Conservation (phyloP, 2,113 vertebrate genomes). For the Thalassarche chlororhynchos region DNA sequence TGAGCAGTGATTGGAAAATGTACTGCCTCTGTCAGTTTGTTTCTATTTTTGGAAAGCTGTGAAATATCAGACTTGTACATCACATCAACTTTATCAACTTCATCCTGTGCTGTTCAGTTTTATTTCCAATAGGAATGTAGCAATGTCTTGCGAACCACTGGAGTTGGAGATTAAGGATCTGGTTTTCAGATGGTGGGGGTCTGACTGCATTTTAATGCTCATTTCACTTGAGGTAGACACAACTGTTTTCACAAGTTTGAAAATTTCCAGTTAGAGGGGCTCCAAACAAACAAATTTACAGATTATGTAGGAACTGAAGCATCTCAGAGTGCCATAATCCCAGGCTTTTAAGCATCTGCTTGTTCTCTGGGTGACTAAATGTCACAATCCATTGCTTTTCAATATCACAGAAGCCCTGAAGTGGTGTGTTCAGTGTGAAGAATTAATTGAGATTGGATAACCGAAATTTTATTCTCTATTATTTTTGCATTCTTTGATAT, state of each 20-base stretch:
- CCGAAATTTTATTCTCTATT: background rate
- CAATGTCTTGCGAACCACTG: background rate
- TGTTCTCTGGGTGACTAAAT: background rate
- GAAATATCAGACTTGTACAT: background rate
- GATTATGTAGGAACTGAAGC: background rate
- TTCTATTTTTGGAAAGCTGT: background rate
- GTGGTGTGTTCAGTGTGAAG: background rate
- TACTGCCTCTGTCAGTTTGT: background rate
- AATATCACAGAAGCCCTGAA: background rate
- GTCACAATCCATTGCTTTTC: background rate
- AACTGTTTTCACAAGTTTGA: background rate
- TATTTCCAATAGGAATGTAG: background rate
- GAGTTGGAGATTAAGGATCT: background rate
- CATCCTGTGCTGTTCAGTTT: background rate
- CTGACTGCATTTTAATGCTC: background rate
- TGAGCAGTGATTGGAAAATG: background rate
- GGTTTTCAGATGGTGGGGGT: background rate
- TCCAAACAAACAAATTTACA: background rate
- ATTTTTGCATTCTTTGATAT: background rate
- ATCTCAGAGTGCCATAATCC: background rate
- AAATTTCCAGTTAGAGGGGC: background rate
- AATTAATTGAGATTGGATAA: background rate
- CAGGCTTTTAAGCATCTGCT: background rate
- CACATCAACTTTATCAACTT: slow-evolving; percentile 12
- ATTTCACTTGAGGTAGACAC: background rate